Evolutionary conservation across 2,888 invertebrate species (phyloP), one percentile per base, ranked within the genome.

Genomic region (Sisyra terminalis): DNA sequence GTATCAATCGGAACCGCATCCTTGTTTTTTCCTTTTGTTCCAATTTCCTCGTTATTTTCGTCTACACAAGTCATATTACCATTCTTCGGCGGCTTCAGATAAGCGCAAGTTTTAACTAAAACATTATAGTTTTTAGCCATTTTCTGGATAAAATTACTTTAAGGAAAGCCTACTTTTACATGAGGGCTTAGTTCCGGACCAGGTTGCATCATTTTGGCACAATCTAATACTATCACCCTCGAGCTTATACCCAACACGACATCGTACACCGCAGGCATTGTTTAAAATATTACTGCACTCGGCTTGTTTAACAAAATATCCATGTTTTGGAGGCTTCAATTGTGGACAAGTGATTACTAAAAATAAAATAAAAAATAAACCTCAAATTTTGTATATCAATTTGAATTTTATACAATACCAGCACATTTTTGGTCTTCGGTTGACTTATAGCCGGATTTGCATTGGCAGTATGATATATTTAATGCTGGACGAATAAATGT

Each of bases 211-310:
- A 44, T 67, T 68, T 46, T 69, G 67, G 52, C 81, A 80, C 8
- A 78, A 60, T 44, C 78, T 59, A 37, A 79, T 70, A 49, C 71
- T 72, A 49, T 37, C 30, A 13, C 43, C 43, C 29, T 52, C 53
- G 18, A 63, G 50, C 40, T 55, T 56, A 55, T 73, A 80, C 2
- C 80, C 79, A 17, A 75, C 70, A 50, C 70, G 67, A 53, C 80
- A 81, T 35, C 75, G 62, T 6, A 76, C 63, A 1, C 78, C 79
- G 56, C 79, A 80, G 1, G 77, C 78, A n/a, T 76, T 75, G 53
- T 78, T 75, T 39, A 78, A 64, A 5, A 75, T 75, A 50, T 73
- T 75, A 45, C 65, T 68, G 54, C 79, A 79, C 18, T 66, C 64
- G 31, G 65, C 66, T 39, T 59, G 60, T 49, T 74, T 74, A 2